Conservation (phyloP, 2,888 invertebrate genomes). For the Aromia moschata region DNA sequence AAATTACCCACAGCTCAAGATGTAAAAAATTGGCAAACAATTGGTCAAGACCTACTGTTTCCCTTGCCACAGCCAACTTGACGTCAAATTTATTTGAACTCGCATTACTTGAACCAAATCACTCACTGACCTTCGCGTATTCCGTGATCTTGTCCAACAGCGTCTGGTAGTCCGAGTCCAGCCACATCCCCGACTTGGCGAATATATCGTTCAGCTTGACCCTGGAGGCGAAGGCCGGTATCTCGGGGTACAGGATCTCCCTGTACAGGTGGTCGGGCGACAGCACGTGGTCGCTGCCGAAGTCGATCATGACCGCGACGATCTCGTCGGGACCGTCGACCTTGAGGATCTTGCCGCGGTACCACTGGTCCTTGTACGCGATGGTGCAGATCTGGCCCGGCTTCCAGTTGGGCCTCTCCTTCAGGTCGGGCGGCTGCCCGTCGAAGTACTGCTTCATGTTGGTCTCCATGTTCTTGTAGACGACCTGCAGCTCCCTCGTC, state of each 20-base stretch:
- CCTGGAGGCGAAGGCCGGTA: constrained; percentile 74
- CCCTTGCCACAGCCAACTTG: too few species aligned
- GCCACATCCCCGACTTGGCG: constrained; percentile 63
- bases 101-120: too few species aligned
- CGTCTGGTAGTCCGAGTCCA: constrained; percentile 67
- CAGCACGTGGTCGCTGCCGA: constrained; percentile 80
- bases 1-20: too few species aligned
- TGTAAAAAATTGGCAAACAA: too few species aligned
- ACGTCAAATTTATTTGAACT: too few species aligned
- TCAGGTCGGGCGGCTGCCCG: constrained; percentile 30
- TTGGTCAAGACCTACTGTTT: too few species aligned
- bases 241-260: constrained; percentile 69
- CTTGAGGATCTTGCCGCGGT: constrained; percentile 72
- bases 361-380: constrained; percentile 74
- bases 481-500: constrained; percentile 47
- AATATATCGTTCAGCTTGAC: constrained; percentile 68
- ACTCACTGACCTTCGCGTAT: constrained; percentile 29
- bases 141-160: constrained; percentile 70
- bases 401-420: constrained; percentile 62
- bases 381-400: constrained; percentile 76
- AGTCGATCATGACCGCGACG: constrained; percentile 79
- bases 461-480: constrained; percentile 51
- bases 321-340: constrained; percentile 54
- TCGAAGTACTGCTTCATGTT: constrained; percentile 49
- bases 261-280: constrained; percentile 68